Percentiles rank a stretch among this genome's conserved stretches.
phyloP scores from a whole-genome alignment of 2,888 invertebrate species.

The Andrena bucephala region DNA sequence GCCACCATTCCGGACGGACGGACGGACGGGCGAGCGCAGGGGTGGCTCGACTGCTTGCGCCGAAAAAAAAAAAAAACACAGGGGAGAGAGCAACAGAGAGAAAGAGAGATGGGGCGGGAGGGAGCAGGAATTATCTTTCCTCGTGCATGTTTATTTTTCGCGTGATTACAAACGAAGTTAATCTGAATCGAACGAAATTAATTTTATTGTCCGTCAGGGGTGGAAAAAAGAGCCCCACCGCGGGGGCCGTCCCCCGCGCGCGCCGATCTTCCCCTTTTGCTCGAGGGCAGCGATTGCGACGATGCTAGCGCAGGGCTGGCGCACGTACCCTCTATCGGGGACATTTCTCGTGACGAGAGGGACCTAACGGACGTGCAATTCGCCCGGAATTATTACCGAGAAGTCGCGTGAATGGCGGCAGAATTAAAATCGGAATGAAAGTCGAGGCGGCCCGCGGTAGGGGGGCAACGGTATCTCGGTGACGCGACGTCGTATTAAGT shows the following conservation, averaged over 20 bases:
- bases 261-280: conserved; percentile 34
- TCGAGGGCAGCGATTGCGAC: neutral
- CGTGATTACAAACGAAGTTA: conserved; percentile 84
- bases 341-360: conserved; percentile 1
- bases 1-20: conserved; percentile 69
- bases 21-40: conserved; percentile 65
- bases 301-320: no score
- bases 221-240: conserved; percentile 37
- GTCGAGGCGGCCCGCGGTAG: conserved; percentile 29
- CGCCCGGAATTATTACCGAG: conserved; percentile 49
- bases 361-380: conserved; percentile 51
- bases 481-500: conserved; percentile 51
- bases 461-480: conserved; percentile 26
- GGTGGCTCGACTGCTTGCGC: conserved; percentile 55
- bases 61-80: conserved; percentile 36
- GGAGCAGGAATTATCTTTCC: conserved; percentile 69
- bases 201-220: conserved; percentile 81
- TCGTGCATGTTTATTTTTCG: conserved; percentile 80
- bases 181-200: conserved; percentile 85
- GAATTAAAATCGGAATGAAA: conserved; percentile 54
- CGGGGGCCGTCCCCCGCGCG: conserved; percentile 22
- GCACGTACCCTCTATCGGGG: no score
- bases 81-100: neutral
- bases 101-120: conserved; percentile 29
- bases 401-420: conserved; percentile 28